phyloP scores from a whole-genome alignment of 2,113 vertebrate genomes.

The Pampusana beccarii region DNA sequence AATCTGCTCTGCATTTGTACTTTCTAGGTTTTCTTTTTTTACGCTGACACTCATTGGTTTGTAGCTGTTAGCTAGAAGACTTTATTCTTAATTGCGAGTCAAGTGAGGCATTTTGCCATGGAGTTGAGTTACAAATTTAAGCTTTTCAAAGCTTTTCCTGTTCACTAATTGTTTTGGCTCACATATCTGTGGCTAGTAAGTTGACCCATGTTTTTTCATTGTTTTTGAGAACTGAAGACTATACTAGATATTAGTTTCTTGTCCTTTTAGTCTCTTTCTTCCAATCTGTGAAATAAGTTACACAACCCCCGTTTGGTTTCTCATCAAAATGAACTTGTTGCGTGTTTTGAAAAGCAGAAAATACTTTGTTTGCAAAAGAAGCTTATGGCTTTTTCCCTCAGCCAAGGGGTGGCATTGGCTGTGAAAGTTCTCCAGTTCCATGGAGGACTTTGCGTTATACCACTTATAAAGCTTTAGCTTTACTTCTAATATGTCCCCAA shows the following conservation, averaged over 20 bases:
- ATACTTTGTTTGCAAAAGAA: background rate
- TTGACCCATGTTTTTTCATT: background rate
- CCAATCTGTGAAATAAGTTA: background rate
- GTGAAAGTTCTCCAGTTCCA: background rate
- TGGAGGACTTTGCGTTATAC: background rate
- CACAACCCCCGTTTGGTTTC: background rate
- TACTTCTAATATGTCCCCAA: background rate
- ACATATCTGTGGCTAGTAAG: background rate
- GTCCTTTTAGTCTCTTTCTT: background rate
- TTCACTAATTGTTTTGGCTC: background rate
- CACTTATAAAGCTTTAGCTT: background rate
- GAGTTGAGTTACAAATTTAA: background rate
- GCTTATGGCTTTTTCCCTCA: background rate
- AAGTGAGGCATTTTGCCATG: background rate
- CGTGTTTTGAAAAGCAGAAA: background rate
- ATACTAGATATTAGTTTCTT: background rate
- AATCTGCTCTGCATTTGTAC: conserved; percentile 1
- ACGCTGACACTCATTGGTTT: background rate
- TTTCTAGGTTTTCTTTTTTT: background rate
- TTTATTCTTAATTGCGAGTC: background rate
- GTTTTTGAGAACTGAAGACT: background rate
- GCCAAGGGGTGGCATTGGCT: background rate
- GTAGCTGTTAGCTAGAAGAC: background rate
- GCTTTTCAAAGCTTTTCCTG: background rate
- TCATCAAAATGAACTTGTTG: background rate